Percentiles rank a stretch among this genome's conserved stretches.
Conservation (phyloP, 2,113 vertebrate genomes). For the Cynoglossus semilaevis region DNA sequence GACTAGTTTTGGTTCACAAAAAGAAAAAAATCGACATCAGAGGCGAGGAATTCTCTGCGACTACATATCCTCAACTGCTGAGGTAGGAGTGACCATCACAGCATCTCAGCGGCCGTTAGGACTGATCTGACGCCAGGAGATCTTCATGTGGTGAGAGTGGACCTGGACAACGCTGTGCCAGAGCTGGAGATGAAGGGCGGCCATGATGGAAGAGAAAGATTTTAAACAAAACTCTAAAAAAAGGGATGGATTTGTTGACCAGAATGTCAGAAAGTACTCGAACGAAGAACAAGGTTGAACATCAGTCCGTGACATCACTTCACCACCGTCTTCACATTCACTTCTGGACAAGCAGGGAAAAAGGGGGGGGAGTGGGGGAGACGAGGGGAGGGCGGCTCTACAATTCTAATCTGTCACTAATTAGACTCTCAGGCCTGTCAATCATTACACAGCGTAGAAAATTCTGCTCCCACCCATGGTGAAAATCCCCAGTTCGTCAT, state of each 20-base stretch:
- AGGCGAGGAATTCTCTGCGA: slow-evolving; percentile 27
- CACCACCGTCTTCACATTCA: no score
- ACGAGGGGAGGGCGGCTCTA: slow-evolving; percentile 12
- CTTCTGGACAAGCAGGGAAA: slow-evolving; percentile 14
- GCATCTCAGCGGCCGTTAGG: slow-evolving; percentile 43
- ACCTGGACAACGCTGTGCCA: no score
- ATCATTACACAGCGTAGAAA: slow-evolving; percentile 67
- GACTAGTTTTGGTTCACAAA: slow-evolving; percentile 49
- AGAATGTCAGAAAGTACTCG: no score
- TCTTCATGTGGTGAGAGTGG: no score
- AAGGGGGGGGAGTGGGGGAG: neutral
- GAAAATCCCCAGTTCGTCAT: slow-evolving; percentile 59
- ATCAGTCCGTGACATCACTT: no score
- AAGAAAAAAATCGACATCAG: slow-evolving; percentile 43
- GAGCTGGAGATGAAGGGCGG: no score
- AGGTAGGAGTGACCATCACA: slow-evolving; percentile 38
- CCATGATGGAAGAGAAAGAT: no score
- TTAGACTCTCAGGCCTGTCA: slow-evolving; percentile 55
- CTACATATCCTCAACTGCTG: slow-evolving; percentile 64
- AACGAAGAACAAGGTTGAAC: no score
- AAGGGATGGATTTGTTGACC: no score
- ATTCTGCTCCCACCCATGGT: slow-evolving; percentile 64
- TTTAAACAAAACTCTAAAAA: no score
- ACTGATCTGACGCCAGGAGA: slow-evolving; percentile 19
- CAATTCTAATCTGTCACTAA: slow-evolving; percentile 44